Evolutionary conservation across 1,140 invertebrate genomes (phyloP).

Genomic region (Carposina sasakii): DNA sequence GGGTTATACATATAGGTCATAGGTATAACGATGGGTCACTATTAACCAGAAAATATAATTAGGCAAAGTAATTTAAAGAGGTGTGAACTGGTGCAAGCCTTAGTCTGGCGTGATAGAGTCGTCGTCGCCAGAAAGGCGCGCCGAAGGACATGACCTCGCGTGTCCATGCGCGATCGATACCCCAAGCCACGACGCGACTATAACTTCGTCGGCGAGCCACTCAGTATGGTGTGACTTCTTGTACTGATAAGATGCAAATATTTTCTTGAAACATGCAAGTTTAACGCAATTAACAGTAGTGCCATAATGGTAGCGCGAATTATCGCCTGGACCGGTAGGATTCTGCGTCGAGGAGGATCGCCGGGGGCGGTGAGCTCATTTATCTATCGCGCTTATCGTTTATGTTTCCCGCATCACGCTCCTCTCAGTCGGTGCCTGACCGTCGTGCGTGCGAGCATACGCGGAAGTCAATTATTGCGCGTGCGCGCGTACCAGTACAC

Average conservation of each 20-base stretch:
- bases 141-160: constrained; percentile 68
- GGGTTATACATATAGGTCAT: not conserved
- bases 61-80: not conserved
- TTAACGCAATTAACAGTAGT: constrained; percentile 14
- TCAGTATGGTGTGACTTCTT: constrained; percentile 51
- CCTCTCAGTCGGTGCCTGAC: constrained; percentile 57
- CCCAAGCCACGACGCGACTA: constrained; percentile 28
- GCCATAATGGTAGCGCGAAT: constrained; percentile 42
- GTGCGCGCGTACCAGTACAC: constrained; percentile 56
- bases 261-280: constrained; percentile 20
- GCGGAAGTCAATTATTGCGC: constrained; percentile 66
- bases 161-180: constrained; percentile 58
- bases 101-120: not conserved
- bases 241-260: constrained; percentile 39
- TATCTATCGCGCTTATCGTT: constrained; percentile 59
- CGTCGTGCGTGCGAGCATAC: constrained; percentile 63
- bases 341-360: constrained; percentile 61
- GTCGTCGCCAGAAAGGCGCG: constrained; percentile 59
- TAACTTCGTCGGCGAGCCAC: constrained; percentile 33
- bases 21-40: not conserved
- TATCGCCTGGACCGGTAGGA: constrained; percentile 54
- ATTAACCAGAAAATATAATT: not conserved
- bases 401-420: constrained; percentile 43
- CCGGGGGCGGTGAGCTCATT: constrained; percentile 65
- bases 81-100: not conserved